phyloP scores from a whole-genome alignment of 2,113 vertebrate genomes.

The Dipodomys spectabilis region DNA sequence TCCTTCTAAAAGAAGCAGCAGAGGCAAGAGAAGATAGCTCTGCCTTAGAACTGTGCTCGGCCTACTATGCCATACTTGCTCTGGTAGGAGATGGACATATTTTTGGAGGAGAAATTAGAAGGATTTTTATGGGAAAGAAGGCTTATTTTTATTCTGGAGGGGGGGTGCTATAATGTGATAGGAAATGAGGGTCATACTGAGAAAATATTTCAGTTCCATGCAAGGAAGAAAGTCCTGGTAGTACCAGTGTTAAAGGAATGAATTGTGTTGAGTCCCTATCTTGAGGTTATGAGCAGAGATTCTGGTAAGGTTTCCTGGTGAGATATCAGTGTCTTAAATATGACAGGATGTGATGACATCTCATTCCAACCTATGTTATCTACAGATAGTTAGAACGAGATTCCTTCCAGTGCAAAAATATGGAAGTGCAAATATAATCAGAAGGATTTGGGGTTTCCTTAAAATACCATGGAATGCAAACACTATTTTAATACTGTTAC shows the following conservation, averaged over 20 bases:
- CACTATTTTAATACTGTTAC: conserved; percentile 11
- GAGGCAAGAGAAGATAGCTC: too few species aligned
- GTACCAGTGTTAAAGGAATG: background rate
- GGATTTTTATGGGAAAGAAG: conserved; percentile 8
- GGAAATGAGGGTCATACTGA: background rate
- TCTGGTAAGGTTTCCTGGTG: background rate
- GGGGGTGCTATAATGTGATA: background rate
- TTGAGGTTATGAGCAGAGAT: background rate
- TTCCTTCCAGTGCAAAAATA: background rate
- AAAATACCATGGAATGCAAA: background rate
- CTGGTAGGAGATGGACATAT: background rate
- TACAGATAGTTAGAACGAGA: background rate
- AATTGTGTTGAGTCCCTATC: background rate
- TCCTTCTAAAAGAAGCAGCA: too few species aligned
- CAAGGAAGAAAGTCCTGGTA: background rate
- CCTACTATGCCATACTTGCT: background rate
- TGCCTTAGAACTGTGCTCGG: background rate
- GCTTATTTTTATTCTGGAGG: background rate
- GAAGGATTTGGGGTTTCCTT: background rate
- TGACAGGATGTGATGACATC: background rate
- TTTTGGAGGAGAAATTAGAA: background rate
- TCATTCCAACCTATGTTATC: background rate
- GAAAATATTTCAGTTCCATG: background rate
- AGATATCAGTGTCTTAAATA: background rate
- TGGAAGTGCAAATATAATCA: background rate